These are phyloP conservation scores for Actias luna DNA, from an alignment of 2,888 invertebrate species.

Conservation along the genomic window DNA sequence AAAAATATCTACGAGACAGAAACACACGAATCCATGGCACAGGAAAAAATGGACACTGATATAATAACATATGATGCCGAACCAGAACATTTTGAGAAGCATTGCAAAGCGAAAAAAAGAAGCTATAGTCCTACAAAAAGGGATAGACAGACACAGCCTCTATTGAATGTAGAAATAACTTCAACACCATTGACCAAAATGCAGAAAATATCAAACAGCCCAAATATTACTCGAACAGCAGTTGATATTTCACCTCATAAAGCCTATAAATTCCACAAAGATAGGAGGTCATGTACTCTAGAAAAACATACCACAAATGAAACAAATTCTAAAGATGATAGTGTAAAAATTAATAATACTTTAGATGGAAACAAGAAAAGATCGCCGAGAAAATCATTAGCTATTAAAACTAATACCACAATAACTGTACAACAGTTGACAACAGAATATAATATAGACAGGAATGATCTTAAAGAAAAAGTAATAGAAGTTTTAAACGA, in stretches of 20 bases:
- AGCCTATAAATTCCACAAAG: conserved; percentile 25
- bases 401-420: conserved; percentile 24
- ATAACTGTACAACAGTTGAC: conserved; percentile 49
- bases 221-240: conserved; percentile 1
- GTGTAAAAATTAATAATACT: conserved; percentile 11
- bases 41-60: conserved; percentile 33
- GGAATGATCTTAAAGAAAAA: conserved; percentile 28
- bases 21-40: conserved; percentile 20
- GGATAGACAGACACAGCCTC: conserved; percentile 20
- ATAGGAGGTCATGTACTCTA: conserved; percentile 2
- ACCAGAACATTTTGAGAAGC: conserved; percentile 13
- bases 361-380: conserved; percentile 18
- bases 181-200: conserved; percentile 61
- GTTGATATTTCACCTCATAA: conserved; percentile 7
- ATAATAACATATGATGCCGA: conserved; percentile 35
- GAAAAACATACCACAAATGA: neutral
- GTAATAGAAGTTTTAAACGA: conserved; percentile 26
- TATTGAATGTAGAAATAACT: conserved; percentile 42
- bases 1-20: conserved; percentile 39
- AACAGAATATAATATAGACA: conserved; percentile 39
- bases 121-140: conserved; percentile 43
- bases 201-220: conserved; percentile 48
- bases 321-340: neutral
- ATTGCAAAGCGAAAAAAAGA: conserved; percentile 48
- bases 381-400: conserved; percentile 23